phyloP scores from a whole-genome alignment of 92 coral and sea anemone genomes.

The Umimayanthus kanabou region DNA sequence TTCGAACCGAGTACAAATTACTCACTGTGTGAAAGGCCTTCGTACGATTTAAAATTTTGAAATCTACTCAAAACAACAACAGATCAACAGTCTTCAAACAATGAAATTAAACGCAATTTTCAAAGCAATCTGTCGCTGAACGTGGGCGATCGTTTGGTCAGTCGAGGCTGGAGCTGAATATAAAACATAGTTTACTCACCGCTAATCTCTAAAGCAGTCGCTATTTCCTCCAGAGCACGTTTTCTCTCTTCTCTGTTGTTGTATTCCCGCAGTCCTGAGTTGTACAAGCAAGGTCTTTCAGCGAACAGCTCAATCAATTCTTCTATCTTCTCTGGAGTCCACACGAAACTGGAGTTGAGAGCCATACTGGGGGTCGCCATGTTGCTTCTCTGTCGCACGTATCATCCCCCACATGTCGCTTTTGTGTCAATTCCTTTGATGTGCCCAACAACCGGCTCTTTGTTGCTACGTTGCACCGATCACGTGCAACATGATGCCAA shows the following conservation, averaged over 20 bases:
- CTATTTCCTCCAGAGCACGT: slow-evolving; percentile 38
- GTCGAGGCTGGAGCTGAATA: too few relatives aligned
- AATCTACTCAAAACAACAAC: too few relatives aligned
- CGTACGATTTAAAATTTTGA: too few relatives aligned
- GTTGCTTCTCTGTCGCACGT: slow-evolving; percentile 43
- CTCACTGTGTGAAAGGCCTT: not conserved
- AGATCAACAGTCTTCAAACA: too few relatives aligned
- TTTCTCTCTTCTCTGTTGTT: slow-evolving; percentile 29
- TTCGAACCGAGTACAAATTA: not conserved
- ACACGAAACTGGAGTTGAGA: slow-evolving; percentile 28
- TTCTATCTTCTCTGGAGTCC: slow-evolving; percentile 39
- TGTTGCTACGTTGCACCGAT: slow-evolving; percentile 15
- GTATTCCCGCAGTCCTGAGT: slow-evolving; percentile 25
- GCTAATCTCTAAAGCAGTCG: slow-evolving; percentile 24
- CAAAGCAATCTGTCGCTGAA: not conserved
- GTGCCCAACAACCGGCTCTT: slow-evolving; percentile 24
- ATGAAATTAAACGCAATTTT: not conserved
- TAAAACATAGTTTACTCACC: not conserved
- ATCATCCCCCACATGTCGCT: slow-evolving; percentile 33
- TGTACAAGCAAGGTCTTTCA: slow-evolving; percentile 32
- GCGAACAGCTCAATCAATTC: slow-evolving; percentile 39
- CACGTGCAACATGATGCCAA: slow-evolving; percentile 20
- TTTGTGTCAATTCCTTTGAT: slow-evolving; percentile 33
- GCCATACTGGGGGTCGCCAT: slow-evolving; percentile 44
- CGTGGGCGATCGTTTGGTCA: not conserved